These are phyloP conservation scores for Mionectes macconnelli DNA, from an alignment of 2,113 vertebrate species.

Conservation along the genomic window DNA sequence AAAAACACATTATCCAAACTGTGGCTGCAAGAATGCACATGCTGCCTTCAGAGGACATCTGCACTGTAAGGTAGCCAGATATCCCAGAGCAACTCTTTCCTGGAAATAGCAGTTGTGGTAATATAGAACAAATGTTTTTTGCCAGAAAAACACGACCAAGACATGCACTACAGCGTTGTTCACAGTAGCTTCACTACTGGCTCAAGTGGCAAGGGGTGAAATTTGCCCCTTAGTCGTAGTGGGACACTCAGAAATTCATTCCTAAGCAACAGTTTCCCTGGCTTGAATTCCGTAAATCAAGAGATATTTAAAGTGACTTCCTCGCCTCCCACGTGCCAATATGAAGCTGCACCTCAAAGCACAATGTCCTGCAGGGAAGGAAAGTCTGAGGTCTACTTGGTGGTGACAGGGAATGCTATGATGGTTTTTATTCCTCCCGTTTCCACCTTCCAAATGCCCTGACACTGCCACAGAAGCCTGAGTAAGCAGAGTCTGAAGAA, in stretches of 20 bases:
- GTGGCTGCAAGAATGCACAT: not conserved
- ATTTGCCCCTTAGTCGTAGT: not conserved
- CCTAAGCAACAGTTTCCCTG: not conserved
- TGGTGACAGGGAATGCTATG: not conserved
- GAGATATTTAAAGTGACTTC: not conserved
- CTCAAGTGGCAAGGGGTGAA: not conserved
- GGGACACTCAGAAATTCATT: not conserved
- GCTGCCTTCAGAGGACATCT: constrained; percentile 6
- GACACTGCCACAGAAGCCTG: not conserved
- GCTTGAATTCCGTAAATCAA: not conserved
- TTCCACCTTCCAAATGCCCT: not conserved
- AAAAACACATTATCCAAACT: not conserved
- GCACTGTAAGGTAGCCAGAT: not conserved
- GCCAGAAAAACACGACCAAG: not conserved
- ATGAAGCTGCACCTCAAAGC: not conserved
- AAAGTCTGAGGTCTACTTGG: accelerated
- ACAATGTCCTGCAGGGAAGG: not conserved
- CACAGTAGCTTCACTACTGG: not conserved
- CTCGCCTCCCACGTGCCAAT: not conserved
- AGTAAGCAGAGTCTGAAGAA: not conserved
- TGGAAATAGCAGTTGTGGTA: not conserved
- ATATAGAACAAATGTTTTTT: not conserved
- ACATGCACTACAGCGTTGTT: not conserved
- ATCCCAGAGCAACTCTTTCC: constrained; percentile 4
- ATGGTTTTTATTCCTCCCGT: not conserved